Evolutionary conservation across 2,113 vertebrate species (phyloP), one percentile per base, ranked within the genome.

Genomic region (Oryzias celebensis): DNA sequence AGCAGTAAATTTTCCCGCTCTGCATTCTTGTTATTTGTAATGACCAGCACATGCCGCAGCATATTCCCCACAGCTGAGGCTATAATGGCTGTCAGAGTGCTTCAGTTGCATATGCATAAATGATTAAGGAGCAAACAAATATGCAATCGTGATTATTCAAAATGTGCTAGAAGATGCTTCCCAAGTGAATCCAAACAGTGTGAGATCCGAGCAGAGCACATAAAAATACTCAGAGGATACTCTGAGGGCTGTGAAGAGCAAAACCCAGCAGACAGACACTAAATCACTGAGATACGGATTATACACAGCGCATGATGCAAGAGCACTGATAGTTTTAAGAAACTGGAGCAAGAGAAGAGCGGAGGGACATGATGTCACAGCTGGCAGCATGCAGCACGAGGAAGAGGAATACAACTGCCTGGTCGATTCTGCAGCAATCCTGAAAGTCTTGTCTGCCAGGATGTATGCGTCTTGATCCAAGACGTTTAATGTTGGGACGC

Each of bases 141-240:
- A 68, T 71, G 60, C 76, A 73, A 64, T 74, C 68, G 60, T 71
- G n/a, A 81, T 73, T 66, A 77, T 75, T 54, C 62, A 15, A 51
- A 77, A 63, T 68, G 59, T 65, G 62, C 62, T 51, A 16, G 23
- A 68, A 54, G 77, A 50, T 58, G 58, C 71, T 80, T 64, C 68
- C 71, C 48, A 43, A 82, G 66, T 65, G 63, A 82, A 68, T 76
- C 57, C 59, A 73, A 82, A 79, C 54, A 75, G 74, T 73, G 55
- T 62, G 62, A 58, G 58, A 65, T 80, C n/a, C 65, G 53, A 62
- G 55, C 47, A 42, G 56, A 62, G 67, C 65, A 61, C 52, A 60
- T 56, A 45, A 79, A 85, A 72, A 78, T 31, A 75, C 45, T 72
- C 69, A 28, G 18, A 73, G 79, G 69, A 78, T 31, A 75, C 45